Base-by-base conservation (phyloP, 2,888 invertebrate species). In the Azorinus chamasolen region DNA sequence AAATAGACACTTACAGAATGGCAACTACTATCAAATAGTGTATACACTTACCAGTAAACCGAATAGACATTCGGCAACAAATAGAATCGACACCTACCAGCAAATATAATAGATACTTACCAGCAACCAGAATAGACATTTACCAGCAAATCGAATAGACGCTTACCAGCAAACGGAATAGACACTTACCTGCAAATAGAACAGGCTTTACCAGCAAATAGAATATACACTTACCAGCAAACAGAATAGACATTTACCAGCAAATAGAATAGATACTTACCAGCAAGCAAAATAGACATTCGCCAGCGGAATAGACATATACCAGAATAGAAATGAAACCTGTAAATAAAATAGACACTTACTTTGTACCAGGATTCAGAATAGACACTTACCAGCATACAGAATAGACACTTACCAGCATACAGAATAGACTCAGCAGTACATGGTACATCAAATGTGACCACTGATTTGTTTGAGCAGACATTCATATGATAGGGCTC, bases 381-480 rank as follows among this genome's bases (percentile, higher is more conserved):
- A 32, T 32, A 32, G 45, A 45, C 6, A 45, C 20, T 45, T 3
- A 5, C 14, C 41, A 16, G 16, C 14, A 41, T 12, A 16, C 22
- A 51, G 8, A 54, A n/a, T n/a, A n/a, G n/a, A n/a, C n/a, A n/a
- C 78, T 70, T 65, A 83, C 83, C 45, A 20, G 83, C 72, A 61
- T 73, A 79, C 1, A 76, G 74, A n/a, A 71, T 54, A 0, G 76
- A 64, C 20, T 68, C 61, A 14, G 43, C 48, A 12, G 72, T 25
- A 22, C 74, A 76, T 0, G 74, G 55, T 10, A 39, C 57, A 41
- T 76, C 69, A 24, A 79, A 70, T 6, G 59, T 25, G 22, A 83
- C 4, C 12, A 58, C 68, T 6, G 72, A 76, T 54, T 74, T 77
- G 57, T 79, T 76, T n/a, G 76, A 73, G 37, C 83, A 83, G 0